phyloP scores from a whole-genome alignment of 1,140 invertebrate genomes.

The Penaeus japonicus region DNA sequence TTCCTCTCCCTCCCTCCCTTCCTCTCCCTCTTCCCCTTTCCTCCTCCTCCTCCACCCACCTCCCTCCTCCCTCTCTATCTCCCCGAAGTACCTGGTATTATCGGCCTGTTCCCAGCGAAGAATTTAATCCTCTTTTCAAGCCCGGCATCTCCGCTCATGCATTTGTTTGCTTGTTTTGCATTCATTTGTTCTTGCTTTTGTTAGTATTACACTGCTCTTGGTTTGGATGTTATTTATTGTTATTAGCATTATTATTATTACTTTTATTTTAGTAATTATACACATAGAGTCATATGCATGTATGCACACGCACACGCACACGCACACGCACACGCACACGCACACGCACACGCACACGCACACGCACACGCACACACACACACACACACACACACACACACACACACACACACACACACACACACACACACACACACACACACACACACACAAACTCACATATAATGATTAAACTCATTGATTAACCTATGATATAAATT shows the following conservation, averaged over 20 bases:
- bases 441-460: not conserved
- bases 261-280: too few species aligned
- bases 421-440: not conserved
- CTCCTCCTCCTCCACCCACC: not conserved
- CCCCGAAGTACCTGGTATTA: not conserved
- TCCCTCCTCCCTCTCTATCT: not conserved
- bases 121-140: too few species aligned
- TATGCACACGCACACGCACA: not conserved
- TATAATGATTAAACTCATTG: too few species aligned
- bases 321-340: not conserved
- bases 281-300: not conserved
- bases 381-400: not conserved
- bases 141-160: not conserved
- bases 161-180: not conserved
- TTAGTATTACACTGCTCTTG: too few species aligned
- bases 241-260: not conserved
- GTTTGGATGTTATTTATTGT: too few species aligned
- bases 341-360: not conserved
- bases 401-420: not conserved
- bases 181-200: too few species aligned
- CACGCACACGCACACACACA: not conserved
- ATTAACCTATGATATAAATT: too few species aligned
- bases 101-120: too few species aligned
- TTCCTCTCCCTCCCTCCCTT: not conserved
- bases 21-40: not conserved